Evolutionary conservation across 2,888 invertebrate genomes (phyloP).

Genomic region (Caenorhabditis panamensis): DNA sequence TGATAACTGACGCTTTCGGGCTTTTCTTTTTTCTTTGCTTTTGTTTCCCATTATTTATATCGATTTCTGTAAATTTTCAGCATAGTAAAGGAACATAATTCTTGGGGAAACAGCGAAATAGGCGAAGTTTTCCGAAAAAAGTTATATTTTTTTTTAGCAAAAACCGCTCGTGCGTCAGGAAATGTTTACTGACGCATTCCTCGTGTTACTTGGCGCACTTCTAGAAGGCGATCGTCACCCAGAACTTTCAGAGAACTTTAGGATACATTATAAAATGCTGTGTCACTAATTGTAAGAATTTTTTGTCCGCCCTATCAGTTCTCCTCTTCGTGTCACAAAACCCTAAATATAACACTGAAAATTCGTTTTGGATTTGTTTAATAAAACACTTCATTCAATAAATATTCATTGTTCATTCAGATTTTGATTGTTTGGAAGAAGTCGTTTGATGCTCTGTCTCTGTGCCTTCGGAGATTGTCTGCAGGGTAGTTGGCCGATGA

Average conservation of each 20-base stretch:
- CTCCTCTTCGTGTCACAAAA: no score
- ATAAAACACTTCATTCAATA: no score
- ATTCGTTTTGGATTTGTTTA: neutral
- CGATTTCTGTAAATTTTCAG: neutral
- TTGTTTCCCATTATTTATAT: conserved; percentile 28
- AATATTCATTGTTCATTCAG: neutral
- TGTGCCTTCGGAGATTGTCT: conserved; percentile 2
- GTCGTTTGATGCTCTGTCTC: neutral
- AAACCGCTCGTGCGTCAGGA: no score
- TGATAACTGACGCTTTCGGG: conserved; percentile 56
- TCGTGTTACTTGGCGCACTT: conserved; percentile 2
- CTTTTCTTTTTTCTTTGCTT: conserved; percentile 56
- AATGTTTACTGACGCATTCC: no score
- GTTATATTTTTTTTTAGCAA: neutral
- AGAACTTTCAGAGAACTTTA: neutral
- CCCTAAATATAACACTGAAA: no score
- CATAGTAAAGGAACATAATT: neutral
- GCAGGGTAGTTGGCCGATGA: conserved; percentile 6
- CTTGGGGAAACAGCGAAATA: conserved; percentile 17
- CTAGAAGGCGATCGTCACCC: neutral
- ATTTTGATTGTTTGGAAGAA: conserved; percentile 1
- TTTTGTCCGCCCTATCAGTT: no score
- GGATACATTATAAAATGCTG: no score
- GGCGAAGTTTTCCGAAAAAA: neutral
- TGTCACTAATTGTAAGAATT: no score